Percentiles rank a stretch among this genome's conserved stretches.
Conservation (phyloP, 1,140 invertebrate genomes). For the Frieseomelitta varia region DNA sequence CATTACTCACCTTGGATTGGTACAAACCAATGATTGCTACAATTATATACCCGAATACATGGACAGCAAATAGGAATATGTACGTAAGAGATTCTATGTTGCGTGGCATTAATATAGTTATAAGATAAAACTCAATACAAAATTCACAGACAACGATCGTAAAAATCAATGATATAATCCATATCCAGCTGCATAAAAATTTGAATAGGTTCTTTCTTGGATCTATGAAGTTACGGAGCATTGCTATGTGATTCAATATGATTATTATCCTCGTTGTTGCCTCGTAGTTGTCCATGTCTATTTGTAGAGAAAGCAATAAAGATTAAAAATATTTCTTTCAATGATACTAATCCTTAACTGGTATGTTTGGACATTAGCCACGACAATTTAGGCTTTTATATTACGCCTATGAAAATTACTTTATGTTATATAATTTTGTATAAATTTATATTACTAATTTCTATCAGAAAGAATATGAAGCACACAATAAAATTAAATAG, state of each 20-base stretch:
- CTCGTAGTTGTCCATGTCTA: background rate
- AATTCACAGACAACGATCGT: too few relatives aligned
- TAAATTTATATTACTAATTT: too few relatives aligned
- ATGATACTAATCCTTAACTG: background rate
- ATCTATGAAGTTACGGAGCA: conserved; percentile 5
- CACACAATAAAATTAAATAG: too few relatives aligned
- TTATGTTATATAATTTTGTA: too few relatives aligned
- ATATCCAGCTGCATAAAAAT: background rate
- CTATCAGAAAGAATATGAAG: too few relatives aligned
- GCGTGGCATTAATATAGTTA: background rate
- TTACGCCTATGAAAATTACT: too few relatives aligned
- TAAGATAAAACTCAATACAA: too few relatives aligned
- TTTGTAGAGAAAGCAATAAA: background rate
- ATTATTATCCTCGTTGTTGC: background rate
- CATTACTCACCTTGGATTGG: conserved; percentile 31
- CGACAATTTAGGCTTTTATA: too few relatives aligned
- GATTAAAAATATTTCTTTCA: background rate
- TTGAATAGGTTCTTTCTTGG: background rate
- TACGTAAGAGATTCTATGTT: conserved; percentile 9
- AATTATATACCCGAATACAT: background rate
- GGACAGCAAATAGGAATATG: background rate
- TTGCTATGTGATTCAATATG: background rate
- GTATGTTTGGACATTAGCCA: too few relatives aligned
- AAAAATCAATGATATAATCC: background rate
- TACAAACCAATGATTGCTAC: conserved; percentile 12